Evolutionary conservation across 1,140 invertebrate species (phyloP).

Genomic region (Sogatella furcifera): DNA sequence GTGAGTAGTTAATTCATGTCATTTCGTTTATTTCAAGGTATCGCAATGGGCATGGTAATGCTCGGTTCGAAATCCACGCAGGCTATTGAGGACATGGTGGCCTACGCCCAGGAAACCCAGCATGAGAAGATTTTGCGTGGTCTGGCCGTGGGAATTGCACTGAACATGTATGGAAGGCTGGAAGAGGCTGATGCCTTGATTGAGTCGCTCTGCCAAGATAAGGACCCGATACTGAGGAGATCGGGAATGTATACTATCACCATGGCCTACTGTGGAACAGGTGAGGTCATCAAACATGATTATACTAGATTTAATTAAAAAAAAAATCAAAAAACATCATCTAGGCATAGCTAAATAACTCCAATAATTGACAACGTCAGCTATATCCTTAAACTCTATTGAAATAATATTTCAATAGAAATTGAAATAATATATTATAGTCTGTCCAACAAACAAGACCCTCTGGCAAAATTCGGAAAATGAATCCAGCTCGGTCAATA

Average conservation of each 20-base stretch:
- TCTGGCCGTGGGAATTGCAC: constrained; percentile 87
- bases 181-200: constrained; percentile 95
- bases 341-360: no score
- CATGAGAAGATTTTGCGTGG: constrained; percentile 98
- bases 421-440: no score
- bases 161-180: constrained; percentile 92
- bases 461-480: no score
- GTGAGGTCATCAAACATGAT: no score
- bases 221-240: constrained; percentile 77
- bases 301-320: no score
- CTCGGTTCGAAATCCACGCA: constrained; percentile 81
- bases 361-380: no score
- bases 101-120: constrained; percentile 83
- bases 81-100: constrained; percentile 92
- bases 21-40: constrained; percentile 40
- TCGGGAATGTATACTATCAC: constrained; percentile 97
- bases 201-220: constrained; percentile 70
- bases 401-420: no score
- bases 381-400: no score
- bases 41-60: constrained; percentile 98
- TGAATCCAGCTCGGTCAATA: no score
- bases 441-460: no score
- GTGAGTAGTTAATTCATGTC: no score
- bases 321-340: no score
- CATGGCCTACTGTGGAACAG: constrained; percentile 95